Conservation (phyloP, 2,888 invertebrate species). For the Phalangium opilio region DNA sequence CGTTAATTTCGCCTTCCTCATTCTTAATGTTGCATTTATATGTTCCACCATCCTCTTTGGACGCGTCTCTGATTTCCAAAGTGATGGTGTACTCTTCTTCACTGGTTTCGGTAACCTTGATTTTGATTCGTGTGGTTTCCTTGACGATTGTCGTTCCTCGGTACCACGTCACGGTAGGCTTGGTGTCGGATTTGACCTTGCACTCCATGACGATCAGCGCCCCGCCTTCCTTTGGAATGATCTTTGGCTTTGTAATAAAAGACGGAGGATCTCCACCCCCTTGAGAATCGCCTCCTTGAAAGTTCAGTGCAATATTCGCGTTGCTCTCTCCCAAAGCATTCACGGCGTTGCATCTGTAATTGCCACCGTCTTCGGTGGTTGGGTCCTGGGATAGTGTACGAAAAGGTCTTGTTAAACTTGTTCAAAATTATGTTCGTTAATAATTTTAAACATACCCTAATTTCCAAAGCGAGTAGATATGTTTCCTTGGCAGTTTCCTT, state of each 20-base stretch:
- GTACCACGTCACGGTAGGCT: constrained; percentile 89
- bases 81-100: constrained; percentile 20
- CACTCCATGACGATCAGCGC: constrained; percentile 95
- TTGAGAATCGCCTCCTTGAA: constrained; percentile 37
- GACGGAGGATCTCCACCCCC: constrained; percentile 70
- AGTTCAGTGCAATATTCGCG: constrained; percentile 96
- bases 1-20: constrained; percentile 36
- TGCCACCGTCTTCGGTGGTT: constrained; percentile 89
- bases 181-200: constrained; percentile 74
- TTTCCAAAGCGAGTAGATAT: constrained; percentile 80
- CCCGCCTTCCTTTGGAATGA: constrained; percentile 94
- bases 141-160: constrained; percentile 69
- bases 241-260: constrained; percentile 95
- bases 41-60: constrained; percentile 35
- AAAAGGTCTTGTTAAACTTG: not conserved
- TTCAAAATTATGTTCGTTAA: not conserved
- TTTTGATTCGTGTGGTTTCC: constrained; percentile 35
- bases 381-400: constrained; percentile 46
- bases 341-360: constrained; percentile 97
- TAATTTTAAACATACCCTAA: constrained; percentile 39
- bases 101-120: constrained; percentile 13
- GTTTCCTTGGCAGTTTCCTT: constrained; percentile 77
- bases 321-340: constrained; percentile 98
- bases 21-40: constrained; percentile 37
- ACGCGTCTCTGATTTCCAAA: constrained; percentile 25